Percentiles rank a stretch among this genome's conserved stretches.
Evolutionary conservation across 2,888 invertebrate genomes (phyloP).

Genomic region (Macrophya annulata): DNA sequence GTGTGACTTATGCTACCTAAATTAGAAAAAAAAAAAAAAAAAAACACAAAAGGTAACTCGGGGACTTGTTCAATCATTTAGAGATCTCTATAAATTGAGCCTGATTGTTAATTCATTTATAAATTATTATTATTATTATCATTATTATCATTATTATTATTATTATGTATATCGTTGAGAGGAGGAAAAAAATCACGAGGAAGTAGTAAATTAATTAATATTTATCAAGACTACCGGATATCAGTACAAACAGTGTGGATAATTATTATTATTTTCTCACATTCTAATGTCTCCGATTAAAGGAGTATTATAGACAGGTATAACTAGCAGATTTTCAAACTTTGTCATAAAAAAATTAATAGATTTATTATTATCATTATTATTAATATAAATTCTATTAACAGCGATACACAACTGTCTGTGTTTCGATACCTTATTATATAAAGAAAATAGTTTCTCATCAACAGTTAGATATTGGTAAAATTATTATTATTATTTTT

Average conservation of each 20-base stretch:
- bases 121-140: constrained; percentile 10
- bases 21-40: not conserved
- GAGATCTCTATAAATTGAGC: constrained; percentile 6
- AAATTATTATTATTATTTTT: not conserved
- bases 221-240: constrained; percentile 31
- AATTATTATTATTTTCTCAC: constrained; percentile 26
- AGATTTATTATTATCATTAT: not conserved
- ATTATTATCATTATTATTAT: constrained; percentile 10
- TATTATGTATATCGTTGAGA: constrained; percentile 3
- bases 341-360: constrained; percentile 35
- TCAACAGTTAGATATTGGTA: not conserved
- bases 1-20: constrained; percentile 54
- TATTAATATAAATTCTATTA: constrained; percentile 41
- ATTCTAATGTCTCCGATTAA: not conserved
- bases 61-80: constrained; percentile 2
- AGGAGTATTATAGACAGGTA: not conserved
- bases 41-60: not conserved
- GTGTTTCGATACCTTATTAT: constrained; percentile 14
- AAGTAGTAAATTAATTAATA: constrained; percentile 18
- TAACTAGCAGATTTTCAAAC: constrained; percentile 31
- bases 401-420: constrained; percentile 34
- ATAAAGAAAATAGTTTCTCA: constrained; percentile 34
- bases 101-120: constrained; percentile 18
- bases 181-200: not conserved
- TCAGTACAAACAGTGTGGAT: constrained; percentile 41